Percentiles rank a stretch among this genome's conserved stretches.
phyloP scores from a whole-genome alignment of 2,888 invertebrate species.

The Timema podura region DNA sequence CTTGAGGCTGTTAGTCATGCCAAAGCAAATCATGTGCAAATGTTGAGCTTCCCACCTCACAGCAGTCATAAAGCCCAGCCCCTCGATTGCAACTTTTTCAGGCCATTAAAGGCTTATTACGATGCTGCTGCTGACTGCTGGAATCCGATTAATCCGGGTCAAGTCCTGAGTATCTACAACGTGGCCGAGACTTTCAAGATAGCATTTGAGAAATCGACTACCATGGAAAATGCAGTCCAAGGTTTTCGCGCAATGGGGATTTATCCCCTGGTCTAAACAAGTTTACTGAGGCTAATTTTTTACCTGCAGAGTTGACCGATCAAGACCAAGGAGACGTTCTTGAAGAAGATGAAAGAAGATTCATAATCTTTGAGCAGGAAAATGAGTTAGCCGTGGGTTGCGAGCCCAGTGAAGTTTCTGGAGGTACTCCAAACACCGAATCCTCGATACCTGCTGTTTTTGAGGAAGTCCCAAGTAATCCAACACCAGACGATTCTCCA shows the following conservation, averaged over 20 bases:
- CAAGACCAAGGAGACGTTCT: background rate
- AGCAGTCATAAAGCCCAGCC: conserved; percentile 9
- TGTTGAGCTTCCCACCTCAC: background rate
- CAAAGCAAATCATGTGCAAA: too few species aligned
- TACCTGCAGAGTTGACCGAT: background rate
- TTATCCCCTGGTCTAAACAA: background rate
- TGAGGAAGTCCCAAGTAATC: too few species aligned
- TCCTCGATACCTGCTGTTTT: too few species aligned
- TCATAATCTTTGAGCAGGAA: background rate
- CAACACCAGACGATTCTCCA: too few species aligned
- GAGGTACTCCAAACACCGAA: too few species aligned
- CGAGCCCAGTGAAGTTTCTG: too few species aligned
- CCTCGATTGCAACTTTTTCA: background rate
- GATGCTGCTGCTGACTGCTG: conserved; percentile 5
- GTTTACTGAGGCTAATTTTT: background rate
- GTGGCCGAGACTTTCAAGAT: background rate
- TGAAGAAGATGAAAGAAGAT: background rate
- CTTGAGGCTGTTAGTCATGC: too few species aligned
- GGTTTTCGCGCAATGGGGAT: background rate
- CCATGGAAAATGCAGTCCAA: conserved; percentile 9
- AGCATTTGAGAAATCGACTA: conserved; percentile 1
- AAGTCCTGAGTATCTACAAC: background rate
- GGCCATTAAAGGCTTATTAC: background rate
- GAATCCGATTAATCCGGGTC: background rate
- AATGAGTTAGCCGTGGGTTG: too few species aligned